Evolutionary conservation across 2,113 vertebrate genomes (phyloP), one percentile per base, ranked within the genome.

Genomic region (Maccullochella peelii): DNA sequence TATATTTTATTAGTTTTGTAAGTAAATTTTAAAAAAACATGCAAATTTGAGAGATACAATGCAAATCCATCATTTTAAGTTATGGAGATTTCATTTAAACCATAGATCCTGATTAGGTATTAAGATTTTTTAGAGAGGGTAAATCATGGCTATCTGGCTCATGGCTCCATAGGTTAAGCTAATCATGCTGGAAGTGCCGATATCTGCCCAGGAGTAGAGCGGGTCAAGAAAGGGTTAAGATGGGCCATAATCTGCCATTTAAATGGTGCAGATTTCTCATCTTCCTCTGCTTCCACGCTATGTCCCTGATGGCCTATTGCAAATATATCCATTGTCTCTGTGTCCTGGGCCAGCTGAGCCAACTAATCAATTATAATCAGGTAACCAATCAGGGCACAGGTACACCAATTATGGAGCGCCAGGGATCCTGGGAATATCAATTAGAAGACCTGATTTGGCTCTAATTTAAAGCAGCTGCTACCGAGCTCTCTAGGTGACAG

Each of bases 351-450:
- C 84, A 82, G 80, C 85, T 90, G 87, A 86, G 86, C 89, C 72
- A 82, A 86, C 81, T 82, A 93, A 93, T 94, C 89, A 86, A 86
- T 94, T 89, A 82, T 85, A 94, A 93, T 92, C 89, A 92, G 83
- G 86, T 89, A 91, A 88, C 90, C 93, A 94, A 94, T 94, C 91
- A 92, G 88, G 55, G 79, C 36, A 40, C 87, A 88, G 93, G 90
- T 93, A 89, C 86, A 88, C 83, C 90, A 90, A 90, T 91, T 91
- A 93, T 61, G 63, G 66, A 62, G 73, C 16, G 5, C 79, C n/a
- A 1, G 82, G 88, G 75, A 86, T 85, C 83, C 79, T 90, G 93
- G 90, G 91, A 92, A 85, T 86, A 79, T 77, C 88, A 91, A 92
- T 93, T 92, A 91, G 72, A 85, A 40, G 75, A 81, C 20, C 77